These are phyloP conservation scores for Eubasilissa regina DNA, from an alignment of 1,140 invertebrate species.

Conservation along the genomic window DNA sequence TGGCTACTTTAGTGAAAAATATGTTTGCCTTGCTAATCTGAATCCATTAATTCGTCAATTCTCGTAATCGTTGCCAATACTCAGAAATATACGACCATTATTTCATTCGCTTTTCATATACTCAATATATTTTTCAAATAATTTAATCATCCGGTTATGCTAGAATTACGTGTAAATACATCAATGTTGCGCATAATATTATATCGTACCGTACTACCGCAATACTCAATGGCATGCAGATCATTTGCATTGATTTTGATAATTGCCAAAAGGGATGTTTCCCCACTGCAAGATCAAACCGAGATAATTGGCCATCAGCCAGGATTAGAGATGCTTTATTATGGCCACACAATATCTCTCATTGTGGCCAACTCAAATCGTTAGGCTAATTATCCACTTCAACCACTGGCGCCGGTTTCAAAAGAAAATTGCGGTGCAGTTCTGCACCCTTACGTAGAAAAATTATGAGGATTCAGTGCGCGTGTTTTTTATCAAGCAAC, in stretches of 20 bases:
- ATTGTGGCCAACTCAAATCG: constrained; percentile 24
- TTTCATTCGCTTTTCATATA: too few relatives aligned
- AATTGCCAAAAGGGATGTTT: constrained; percentile 2
- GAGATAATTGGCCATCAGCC: constrained; percentile 30
- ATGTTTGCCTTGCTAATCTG: too few relatives aligned
- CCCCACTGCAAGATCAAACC: constrained; percentile 1
- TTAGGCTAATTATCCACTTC: constrained; percentile 31
- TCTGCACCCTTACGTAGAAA: background rate
- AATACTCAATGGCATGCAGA: too few relatives aligned
- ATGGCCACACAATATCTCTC: constrained; percentile 27
- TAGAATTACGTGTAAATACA: too few relatives aligned
- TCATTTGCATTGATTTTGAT: background rate
- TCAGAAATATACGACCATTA: too few relatives aligned
- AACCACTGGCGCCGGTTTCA: background rate
- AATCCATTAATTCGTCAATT: too few relatives aligned
- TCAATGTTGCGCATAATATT: too few relatives aligned
- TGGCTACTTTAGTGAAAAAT: too few relatives aligned
- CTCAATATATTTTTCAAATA: too few relatives aligned
- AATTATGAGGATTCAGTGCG: background rate
- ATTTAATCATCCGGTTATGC: too few relatives aligned
- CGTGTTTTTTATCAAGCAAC: background rate
- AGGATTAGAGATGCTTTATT: background rate
- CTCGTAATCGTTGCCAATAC: too few relatives aligned
- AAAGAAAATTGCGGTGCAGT: background rate
- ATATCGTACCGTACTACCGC: too few relatives aligned